phyloP scores from a whole-genome alignment of 2,113 vertebrate genomes.

The Albula glossodonta region DNA sequence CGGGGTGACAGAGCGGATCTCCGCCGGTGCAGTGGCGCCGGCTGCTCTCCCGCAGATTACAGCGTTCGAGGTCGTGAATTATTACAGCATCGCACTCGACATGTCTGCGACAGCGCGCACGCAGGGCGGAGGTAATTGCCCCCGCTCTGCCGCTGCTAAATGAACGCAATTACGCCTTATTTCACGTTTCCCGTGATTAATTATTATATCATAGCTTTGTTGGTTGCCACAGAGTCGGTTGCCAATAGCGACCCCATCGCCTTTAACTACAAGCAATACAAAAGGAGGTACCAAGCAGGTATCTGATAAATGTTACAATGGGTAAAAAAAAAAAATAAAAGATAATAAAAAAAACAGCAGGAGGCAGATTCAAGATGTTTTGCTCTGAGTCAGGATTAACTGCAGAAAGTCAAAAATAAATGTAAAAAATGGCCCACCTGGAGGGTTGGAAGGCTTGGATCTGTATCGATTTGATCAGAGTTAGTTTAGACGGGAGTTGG shows the following conservation, averaged over 20 bases:
- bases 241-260: constrained; percentile 61
- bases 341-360: not conserved
- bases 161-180: constrained; percentile 74
- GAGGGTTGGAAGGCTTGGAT: no score
- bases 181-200: constrained; percentile 72
- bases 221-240: constrained; percentile 69
- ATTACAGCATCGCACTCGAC: constrained; percentile 63
- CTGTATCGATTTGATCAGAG: no score
- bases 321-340: not conserved
- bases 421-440: no score
- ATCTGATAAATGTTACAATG: no score
- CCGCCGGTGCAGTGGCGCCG: not conserved
- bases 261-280: constrained; percentile 67
- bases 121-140: constrained; percentile 70
- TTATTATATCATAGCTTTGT: constrained; percentile 76
- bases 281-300: constrained; percentile 35
- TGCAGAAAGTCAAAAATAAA: no score
- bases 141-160: constrained; percentile 66
- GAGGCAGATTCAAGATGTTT: no score
- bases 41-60: constrained; percentile 31
- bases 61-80: constrained; percentile 60
- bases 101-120: constrained; percentile 59
- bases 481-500: no score
- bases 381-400: no score
- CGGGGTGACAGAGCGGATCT: no score